Evolutionary conservation across 2,113 vertebrate genomes (phyloP).

Genomic region (Geothlypis trichas): DNA sequence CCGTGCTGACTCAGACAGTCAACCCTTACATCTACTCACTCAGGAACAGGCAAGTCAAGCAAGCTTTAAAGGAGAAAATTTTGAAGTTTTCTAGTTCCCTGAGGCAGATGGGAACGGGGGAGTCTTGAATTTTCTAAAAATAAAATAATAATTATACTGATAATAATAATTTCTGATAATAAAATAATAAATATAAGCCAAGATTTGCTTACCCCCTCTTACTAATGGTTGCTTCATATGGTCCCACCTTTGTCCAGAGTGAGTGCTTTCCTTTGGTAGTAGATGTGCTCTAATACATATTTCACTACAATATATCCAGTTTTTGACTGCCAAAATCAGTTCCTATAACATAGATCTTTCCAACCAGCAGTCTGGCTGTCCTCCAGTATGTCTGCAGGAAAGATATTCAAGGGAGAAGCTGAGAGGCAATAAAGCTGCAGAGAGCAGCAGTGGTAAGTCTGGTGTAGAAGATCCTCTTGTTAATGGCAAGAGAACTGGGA

Average conservation of each 20-base stretch:
- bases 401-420: background rate
- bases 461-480: background rate
- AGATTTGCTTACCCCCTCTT: background rate
- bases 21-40: slow-evolving; percentile 38
- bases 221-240: background rate
- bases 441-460: background rate
- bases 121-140: background rate
- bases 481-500: background rate
- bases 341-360: slow-evolving; percentile 16
- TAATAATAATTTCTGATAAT: too few species aligned
- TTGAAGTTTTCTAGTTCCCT: background rate
- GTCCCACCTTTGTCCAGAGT: background rate
- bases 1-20: slow-evolving; percentile 39
- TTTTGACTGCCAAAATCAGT: slow-evolving; percentile 35
- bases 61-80: background rate
- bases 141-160: too few species aligned
- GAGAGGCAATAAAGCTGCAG: background rate
- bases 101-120: rapidly evolving
- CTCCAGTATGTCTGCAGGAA: slow-evolving; percentile 46
- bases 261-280: background rate
- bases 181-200: background rate
- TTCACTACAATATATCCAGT: background rate
- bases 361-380: slow-evolving; percentile 47
- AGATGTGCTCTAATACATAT: background rate
- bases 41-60: slow-evolving; percentile 10